Evolutionary conservation across 2,888 invertebrate species (phyloP), one percentile per base, ranked within the genome.

Genomic region (Osedax frankpressi): DNA sequence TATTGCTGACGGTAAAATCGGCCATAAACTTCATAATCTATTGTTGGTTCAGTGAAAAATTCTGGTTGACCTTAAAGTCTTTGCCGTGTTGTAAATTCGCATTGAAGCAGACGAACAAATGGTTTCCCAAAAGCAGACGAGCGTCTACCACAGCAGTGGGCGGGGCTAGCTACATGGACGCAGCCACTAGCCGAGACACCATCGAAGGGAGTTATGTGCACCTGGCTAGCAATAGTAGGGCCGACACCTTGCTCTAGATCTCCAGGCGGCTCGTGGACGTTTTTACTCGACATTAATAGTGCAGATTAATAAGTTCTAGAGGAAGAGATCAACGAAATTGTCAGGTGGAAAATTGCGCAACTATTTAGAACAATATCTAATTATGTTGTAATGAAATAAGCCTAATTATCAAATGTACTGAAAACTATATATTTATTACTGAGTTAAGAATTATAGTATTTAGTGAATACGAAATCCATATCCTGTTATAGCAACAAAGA

Each of bases 11-110:
- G 1, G 73, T 82, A 24, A 81, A 83, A 75, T 82, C 82, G 0
- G 80, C 82, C 6, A 78, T 82, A 44, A 83, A 83, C 78, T 83
- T 83, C 75, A 78, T 83, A 68, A 76, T 83, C 1, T 83, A 83
- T 76, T 83, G 83, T 75, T 83, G 83, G 83, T 82, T 82, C 79
- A 82, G 82, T 73, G 83, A 83, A 76, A 82, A 81, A 75, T 83
- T 83, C 77, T 81, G 81, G 81, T 79, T 78, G 72, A 83, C 83
- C 2, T 80, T 82, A 76, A 82, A 82, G 77, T 6, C 44, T 6
- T 19, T 44, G 44, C 11, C 44, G 11, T 11, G 6, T 19, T 11
- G 44, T 19, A 6, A 19, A 44, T 44, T 44, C 44, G 44, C 19
- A 6, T 44, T 44, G 44, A 44, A 44, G 19, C 44, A 44, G 44